Evolutionary conservation across 2,888 invertebrate genomes (phyloP).

Genomic region (Drymonia ruficornis): DNA sequence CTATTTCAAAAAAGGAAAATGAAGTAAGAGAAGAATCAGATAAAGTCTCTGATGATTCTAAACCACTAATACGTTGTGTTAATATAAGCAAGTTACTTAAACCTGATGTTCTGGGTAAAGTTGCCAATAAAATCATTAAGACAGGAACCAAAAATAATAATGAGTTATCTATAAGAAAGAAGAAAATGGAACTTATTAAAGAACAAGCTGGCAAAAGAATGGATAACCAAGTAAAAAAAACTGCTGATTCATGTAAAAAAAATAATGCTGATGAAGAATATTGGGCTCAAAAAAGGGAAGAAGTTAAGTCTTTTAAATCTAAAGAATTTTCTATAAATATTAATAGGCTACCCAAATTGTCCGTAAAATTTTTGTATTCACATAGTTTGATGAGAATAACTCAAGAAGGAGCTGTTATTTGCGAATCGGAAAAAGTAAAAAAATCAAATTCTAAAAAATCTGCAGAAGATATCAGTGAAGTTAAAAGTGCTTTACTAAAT

Average conservation of each 20-base stretch:
- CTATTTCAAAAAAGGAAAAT: background rate
- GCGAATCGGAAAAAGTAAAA: constrained; percentile 35
- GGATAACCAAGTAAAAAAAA: constrained; percentile 9
- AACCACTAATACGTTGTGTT: constrained; percentile 71
- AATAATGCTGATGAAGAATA: constrained; percentile 35
- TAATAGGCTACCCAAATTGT: constrained; percentile 54
- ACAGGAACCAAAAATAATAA: constrained; percentile 1
- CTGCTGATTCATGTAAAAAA: constrained; percentile 13
- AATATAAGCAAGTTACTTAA: constrained; percentile 68
- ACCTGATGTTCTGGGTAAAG: constrained; percentile 46
- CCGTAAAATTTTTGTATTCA: constrained; percentile 46
- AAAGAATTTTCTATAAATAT: constrained; percentile 60
- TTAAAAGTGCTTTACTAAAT: constrained; percentile 44
- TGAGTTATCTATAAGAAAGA: background rate
- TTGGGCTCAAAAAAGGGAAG: constrained; percentile 51
- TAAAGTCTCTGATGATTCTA: constrained; percentile 20
- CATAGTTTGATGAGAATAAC: constrained; percentile 57
- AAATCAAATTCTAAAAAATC: constrained; percentile 15
- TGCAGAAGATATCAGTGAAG: constrained; percentile 28
- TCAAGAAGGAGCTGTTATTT: constrained; percentile 47
- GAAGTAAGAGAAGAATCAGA: background rate
- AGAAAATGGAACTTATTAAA: constrained; percentile 9
- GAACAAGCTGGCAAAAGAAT: constrained; percentile 16
- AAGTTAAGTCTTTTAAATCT: constrained; percentile 59
- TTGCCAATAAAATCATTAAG: constrained; percentile 5